A percentile compares a stretch with the other conserved stretches of the same genome.
Conservation (phyloP, 2,888 invertebrate genomes). For the Patella caerulea region DNA sequence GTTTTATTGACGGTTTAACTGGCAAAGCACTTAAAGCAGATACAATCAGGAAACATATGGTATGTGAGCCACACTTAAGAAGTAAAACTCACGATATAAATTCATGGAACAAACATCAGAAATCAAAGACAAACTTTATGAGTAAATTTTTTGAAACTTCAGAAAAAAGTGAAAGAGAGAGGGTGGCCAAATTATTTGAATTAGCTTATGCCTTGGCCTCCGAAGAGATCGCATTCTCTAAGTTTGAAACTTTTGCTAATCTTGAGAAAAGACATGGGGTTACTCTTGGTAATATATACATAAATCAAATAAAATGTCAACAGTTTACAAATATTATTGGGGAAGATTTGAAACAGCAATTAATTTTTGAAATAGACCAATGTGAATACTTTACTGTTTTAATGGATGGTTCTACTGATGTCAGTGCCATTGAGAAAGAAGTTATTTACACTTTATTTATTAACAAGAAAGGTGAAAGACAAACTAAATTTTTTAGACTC, state of each 20-base stretch:
- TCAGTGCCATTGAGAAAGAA: constrained; percentile 9
- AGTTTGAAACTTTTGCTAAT: background rate
- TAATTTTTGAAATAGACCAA: background rate
- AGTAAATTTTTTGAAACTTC: background rate
- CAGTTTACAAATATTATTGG: constrained; percentile 9
- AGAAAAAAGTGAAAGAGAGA: background rate
- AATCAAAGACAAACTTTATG: too few species aligned
- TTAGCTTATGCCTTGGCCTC: constrained; percentile 6
- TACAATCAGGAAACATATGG: constrained; percentile 1
- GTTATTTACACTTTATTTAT: constrained; percentile 8
- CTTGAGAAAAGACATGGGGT: constrained; percentile 9
- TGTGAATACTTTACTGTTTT: background rate
- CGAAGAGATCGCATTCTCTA: constrained; percentile 1
- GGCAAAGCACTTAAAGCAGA: background rate
- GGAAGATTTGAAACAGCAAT: background rate
- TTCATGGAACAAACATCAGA: background rate
- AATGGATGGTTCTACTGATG: background rate
- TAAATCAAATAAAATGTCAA: background rate
- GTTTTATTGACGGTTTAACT: background rate
- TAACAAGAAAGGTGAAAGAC: background rate
- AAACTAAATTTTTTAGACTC: constrained; percentile 8
- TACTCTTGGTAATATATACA: constrained; percentile 8
- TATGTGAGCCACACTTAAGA: background rate
- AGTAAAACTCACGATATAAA: background rate
- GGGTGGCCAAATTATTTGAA: constrained; percentile 9